These are phyloP conservation scores for Colletes gigas DNA, from an alignment of 1,140 invertebrate genomes.

Conservation along the genomic window DNA sequence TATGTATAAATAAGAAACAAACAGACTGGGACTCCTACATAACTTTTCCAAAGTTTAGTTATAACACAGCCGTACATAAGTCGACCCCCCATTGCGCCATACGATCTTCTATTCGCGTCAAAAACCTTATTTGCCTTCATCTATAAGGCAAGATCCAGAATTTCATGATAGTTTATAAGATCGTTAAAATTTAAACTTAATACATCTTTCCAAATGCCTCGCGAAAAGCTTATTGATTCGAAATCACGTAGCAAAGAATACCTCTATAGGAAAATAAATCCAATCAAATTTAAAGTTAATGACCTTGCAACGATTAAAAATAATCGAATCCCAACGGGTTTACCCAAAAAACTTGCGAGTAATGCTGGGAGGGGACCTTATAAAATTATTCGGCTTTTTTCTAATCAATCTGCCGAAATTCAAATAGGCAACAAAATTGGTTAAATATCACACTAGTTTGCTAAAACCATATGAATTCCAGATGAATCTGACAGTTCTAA, in stretches of 20 bases:
- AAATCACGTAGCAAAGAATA: neutral
- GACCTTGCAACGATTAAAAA: neutral
- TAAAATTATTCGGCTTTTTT: no score
- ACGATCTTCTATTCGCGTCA: slow-evolving; percentile 77
- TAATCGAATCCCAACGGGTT: neutral
- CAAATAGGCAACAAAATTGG: no score
- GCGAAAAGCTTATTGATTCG: slow-evolving; percentile 4
- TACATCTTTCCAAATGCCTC: no score
- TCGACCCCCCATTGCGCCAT: slow-evolving; percentile 74
- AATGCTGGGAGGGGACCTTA: neutral
- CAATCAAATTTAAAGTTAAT: neutral
- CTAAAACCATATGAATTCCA: no score
- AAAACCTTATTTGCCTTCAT: slow-evolving; percentile 73
- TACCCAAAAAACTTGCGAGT: neutral
- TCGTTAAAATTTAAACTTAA: no score
- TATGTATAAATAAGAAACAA: slow-evolving; percentile 61
- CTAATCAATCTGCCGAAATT: no score
- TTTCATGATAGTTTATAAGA: no score
- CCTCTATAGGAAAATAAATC: neutral
- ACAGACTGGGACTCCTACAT: slow-evolving; percentile 78
- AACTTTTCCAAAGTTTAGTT: slow-evolving; percentile 75
- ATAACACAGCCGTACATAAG: slow-evolving; percentile 77
- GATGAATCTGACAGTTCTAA: no score
- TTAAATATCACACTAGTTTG: no score
- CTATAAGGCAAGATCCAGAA: no score